Evolutionary conservation across 1,140 invertebrate genomes (phyloP).

Genomic region (Drosophila bipectinata): DNA sequence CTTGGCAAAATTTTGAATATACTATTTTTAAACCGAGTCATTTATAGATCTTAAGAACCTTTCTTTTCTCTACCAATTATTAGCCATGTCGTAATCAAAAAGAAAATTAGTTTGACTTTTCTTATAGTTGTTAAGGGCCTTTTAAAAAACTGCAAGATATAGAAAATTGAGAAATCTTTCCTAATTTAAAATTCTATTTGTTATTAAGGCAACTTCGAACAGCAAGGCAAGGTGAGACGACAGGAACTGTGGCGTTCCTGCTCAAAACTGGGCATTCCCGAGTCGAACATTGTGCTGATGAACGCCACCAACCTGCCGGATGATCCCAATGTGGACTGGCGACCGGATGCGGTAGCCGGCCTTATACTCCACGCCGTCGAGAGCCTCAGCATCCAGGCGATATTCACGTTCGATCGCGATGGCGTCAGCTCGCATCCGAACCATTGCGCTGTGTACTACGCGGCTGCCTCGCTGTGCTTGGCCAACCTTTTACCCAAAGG

Average conservation of each 20-base stretch:
- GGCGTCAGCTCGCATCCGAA: conserved; percentile 96
- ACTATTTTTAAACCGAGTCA: conserved; percentile 2
- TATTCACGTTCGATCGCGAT: conserved; percentile 96
- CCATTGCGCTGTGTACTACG: conserved; percentile 93
- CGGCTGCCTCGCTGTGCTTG: conserved; percentile 90
- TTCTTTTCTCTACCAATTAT: background rate
- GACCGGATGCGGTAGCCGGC: conserved; percentile 88
- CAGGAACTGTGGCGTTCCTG: conserved; percentile 92
- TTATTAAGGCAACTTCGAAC: conserved; percentile 89
- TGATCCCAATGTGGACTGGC: conserved; percentile 90
- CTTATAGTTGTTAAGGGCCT: no score
- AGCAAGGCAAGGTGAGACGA: conserved; percentile 88
- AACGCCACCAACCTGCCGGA: conserved; percentile 90
- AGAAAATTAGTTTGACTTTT: background rate
- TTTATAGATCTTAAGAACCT: background rate
- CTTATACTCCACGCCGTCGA: conserved; percentile 90
- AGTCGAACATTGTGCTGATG: conserved; percentile 89
- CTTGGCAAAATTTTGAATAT: background rate
- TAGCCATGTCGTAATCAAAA: background rate
- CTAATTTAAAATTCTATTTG: background rate
- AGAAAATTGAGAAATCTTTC: background rate
- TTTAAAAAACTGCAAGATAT: no score
- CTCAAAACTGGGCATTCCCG: conserved; percentile 90
- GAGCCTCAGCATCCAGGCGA: conserved; percentile 90
- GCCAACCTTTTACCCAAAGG: conserved; percentile 89